Evolutionary conservation across 1,140 invertebrate genomes (phyloP), one percentile per base, ranked within the genome.

Genomic region (Cheumatopsyche charites): DNA sequence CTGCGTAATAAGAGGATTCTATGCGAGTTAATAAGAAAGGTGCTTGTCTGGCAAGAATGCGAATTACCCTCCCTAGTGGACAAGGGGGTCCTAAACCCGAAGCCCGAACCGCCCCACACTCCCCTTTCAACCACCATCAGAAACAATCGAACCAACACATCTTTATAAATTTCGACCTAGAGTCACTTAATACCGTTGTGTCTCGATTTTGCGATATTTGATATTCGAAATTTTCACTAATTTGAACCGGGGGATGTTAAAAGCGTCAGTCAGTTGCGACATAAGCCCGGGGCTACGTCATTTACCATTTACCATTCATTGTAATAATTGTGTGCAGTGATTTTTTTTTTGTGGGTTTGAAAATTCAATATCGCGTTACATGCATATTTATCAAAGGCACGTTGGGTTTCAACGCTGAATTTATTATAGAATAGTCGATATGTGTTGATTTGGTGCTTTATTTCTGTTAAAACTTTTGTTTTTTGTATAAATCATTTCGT

Each of bases 241-340:
- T 19, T 7, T 17, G 47, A n/a, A n/a, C n/a, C 15, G 47, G 19
- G 47, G 47, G 47, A 52, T 52, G 47, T 5, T 52, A 17, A 25
- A 62, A 62, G 19, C 45, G 13, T 29, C 58, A 29, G 58, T 21
- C 15, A 26, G 52, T 23, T 65, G 19, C 36, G 42, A 43, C 41
- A 13, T 29, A 47, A 13, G 73, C 73, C 62, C 49, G 52, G n/a
- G 70, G 73, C 70, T 17, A 47, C 43, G 26, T 19, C 62, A 70
- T 68, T 36, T 68, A 72, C 58, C 71, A 71, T 74, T 74, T 65
- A 68, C 68, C 55, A 74, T 74, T 72, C 67, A 55, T 67, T 68
- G 55, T 67, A 68, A 74, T 71, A 29, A 74, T 74, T 72, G 65
- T 36, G 15, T 71, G 67, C 70, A 42, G 13, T 72, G 73, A 42